Conservation (phyloP, 2,888 invertebrate species). For the Amiota minor region DNA sequence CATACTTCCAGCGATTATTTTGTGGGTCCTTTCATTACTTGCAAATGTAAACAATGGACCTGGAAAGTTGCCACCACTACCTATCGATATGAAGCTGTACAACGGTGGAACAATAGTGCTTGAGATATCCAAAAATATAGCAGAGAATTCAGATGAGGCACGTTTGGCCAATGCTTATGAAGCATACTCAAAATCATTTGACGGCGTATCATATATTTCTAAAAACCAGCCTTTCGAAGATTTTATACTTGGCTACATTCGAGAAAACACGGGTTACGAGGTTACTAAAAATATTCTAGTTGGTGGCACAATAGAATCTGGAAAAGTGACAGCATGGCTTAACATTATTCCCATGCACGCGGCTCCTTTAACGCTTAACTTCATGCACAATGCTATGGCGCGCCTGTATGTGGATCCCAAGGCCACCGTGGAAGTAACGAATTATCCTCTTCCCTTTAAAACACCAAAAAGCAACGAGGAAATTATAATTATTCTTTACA, state of each 20-base stretch:
- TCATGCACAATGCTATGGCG: conserved; percentile 47
- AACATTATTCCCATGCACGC: conserved; percentile 38
- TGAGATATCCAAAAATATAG: neutral
- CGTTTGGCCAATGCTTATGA: no score
- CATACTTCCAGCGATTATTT: no score
- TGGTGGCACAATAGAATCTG: conserved; percentile 31
- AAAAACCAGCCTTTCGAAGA: neutral
- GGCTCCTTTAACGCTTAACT: conserved; percentile 39
- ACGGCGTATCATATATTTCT: conserved; percentile 22
- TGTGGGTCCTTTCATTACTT: no score
- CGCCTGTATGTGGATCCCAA: neutral
- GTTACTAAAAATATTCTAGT: conserved; percentile 34
- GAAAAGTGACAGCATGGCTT: conserved; percentile 42
- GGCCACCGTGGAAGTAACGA: conserved; percentile 73
- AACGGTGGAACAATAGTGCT: neutral
- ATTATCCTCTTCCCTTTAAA: conserved; percentile 80
- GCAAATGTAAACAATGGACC: no score
- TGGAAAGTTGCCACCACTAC: no score
- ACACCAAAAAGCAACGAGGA: no score
- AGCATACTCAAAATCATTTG: neutral
- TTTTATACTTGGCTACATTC: conserved; percentile 13
- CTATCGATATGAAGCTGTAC: neutral
- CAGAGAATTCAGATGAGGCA: conserved; percentile 8
- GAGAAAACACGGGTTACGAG: neutral
- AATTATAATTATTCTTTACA: no score